Conservation (phyloP, 2,113 vertebrate genomes). For the Collichthys lucidus region DNA sequence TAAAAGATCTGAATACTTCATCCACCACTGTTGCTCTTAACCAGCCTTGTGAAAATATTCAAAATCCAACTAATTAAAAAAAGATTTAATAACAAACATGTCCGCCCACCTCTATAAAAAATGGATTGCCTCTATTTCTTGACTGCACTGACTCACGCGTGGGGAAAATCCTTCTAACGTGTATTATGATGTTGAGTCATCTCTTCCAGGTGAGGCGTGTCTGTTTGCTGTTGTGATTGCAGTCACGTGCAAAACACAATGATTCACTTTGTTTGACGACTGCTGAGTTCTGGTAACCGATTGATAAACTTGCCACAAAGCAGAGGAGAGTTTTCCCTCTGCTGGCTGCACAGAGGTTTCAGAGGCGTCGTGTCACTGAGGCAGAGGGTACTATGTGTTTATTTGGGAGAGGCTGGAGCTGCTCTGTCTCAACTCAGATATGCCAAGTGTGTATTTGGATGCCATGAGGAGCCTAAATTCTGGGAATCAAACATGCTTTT, state of each 20-base stretch:
- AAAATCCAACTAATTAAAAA: neutral
- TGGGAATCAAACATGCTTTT: constrained; percentile 27
- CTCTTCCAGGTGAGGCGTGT: neutral
- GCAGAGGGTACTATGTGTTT: constrained; percentile 48
- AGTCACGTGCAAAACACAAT: neutral
- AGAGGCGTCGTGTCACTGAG: constrained; percentile 3
- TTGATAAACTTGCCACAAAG: neutral
- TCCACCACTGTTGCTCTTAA: neutral
- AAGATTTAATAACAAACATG: neutral
- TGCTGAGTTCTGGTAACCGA: neutral
- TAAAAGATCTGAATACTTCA: too few species aligned
- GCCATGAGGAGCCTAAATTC: neutral
- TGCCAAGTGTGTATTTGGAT: constrained; percentile 44
- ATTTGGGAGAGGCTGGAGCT: constrained; percentile 32
- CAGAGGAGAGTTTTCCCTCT: neutral
- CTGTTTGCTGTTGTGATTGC: neutral
- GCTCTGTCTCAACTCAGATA: constrained; percentile 10
- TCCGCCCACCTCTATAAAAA: neutral
- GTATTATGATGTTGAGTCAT: neutral
- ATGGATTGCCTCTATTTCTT: neutral
- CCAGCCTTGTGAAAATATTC: neutral
- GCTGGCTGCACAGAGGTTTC: neutral
- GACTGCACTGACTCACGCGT: neutral
- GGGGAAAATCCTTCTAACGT: neutral
- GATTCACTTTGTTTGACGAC: neutral